Evolutionary conservation across 2,113 vertebrate species (phyloP).

Genomic region (Halichoerus grypus): DNA sequence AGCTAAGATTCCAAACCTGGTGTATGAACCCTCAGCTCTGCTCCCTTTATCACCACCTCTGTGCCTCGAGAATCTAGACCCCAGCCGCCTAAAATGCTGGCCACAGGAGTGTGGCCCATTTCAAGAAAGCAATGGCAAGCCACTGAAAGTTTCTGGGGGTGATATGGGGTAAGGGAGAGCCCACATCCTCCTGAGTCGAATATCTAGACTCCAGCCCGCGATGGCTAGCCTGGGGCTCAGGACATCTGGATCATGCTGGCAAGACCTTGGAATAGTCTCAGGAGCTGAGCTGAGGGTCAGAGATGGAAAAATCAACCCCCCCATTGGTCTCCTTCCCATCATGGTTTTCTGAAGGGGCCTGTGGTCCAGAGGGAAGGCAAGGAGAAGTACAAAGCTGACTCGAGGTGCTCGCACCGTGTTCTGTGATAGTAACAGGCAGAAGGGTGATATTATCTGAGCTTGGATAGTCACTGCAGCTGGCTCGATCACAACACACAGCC

Average conservation of each 20-base stretch:
- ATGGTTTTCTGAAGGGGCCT: neutral
- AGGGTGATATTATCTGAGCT: accelerated
- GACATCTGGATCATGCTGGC: neutral
- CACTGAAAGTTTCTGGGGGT: neutral
- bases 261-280: neutral
- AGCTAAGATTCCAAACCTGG: neutral
- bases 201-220: neutral
- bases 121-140: neutral
- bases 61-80: neutral
- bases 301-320: neutral
- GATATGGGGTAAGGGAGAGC: neutral
- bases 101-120: neutral
- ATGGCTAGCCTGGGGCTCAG: neutral
- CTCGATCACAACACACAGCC: accelerated
- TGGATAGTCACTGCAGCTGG: accelerated
- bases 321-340: neutral
- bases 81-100: neutral
- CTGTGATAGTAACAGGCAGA: neutral
- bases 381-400: neutral
- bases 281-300: neutral
- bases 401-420: neutral
- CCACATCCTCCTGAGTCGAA: neutral
- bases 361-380: neutral
- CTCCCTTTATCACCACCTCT: neutral
- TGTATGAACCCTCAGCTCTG: neutral